These are phyloP conservation scores for Apis florea DNA, from an alignment of 1,140 invertebrate genomes.

Conservation along the genomic window DNA sequence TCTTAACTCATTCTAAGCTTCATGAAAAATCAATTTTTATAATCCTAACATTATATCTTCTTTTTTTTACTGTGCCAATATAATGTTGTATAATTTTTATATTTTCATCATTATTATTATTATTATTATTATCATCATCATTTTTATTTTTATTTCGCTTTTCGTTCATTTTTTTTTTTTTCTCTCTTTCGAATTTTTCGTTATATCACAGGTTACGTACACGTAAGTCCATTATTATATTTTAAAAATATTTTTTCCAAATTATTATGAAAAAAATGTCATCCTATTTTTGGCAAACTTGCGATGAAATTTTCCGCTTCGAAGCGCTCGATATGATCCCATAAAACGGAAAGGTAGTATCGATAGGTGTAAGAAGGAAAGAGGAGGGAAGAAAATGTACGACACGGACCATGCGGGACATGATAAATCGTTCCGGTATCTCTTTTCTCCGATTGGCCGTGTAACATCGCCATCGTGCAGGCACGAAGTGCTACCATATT, in stretches of 20 bases:
- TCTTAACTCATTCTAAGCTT: not conserved
- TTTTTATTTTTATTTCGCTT: too few species aligned
- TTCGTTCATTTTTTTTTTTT: too few species aligned
- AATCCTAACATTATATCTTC: too few species aligned
- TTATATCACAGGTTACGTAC: too few species aligned
- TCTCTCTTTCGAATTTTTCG: too few species aligned
- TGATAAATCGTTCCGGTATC: conserved; percentile 46
- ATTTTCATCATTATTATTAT: too few species aligned
- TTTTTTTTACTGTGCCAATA: too few species aligned
- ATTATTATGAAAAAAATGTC: not conserved
- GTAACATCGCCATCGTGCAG: conserved; percentile 35
- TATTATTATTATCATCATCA: too few species aligned
- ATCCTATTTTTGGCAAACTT: not conserved
- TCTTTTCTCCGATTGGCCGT: conserved; percentile 43
- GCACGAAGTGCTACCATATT: conserved; percentile 30
- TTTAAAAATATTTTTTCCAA: too few species aligned
- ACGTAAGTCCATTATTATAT: too few species aligned
- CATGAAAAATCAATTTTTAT: not conserved
- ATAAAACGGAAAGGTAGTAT: conserved; percentile 7
- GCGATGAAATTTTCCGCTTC: not conserved
- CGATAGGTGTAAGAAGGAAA: not conserved
- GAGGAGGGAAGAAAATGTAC: not conserved
- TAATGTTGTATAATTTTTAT: too few species aligned
- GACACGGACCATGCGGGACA: conserved; percentile 30
- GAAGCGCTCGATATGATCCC: not conserved